Conservation (phyloP, 2,888 invertebrate genomes). For the Patella pellucida region DNA sequence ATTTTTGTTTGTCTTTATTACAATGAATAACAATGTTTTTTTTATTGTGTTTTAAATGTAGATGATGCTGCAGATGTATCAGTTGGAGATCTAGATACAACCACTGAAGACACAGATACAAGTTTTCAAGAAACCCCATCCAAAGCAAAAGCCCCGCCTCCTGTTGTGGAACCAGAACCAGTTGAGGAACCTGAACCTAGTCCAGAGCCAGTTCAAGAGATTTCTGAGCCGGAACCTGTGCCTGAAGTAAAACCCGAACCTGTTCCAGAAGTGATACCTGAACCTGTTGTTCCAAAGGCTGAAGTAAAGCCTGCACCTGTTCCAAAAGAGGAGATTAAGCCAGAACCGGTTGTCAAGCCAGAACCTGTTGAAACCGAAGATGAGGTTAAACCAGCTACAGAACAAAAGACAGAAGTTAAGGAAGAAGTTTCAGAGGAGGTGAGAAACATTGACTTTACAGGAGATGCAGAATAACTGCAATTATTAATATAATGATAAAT, state of each 20-base stretch:
- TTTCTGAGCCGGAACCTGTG: conserved; percentile 29
- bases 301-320: conserved; percentile 30
- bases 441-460: too few relatives aligned
- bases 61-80: conserved; percentile 3
- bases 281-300: conserved; percentile 22
- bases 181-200: conserved; percentile 25
- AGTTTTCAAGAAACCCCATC: not conserved
- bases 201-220: conserved; percentile 21
- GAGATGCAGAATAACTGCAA: too few relatives aligned
- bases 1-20: too few relatives aligned
- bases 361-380: conserved; percentile 23
- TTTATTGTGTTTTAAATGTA: not conserved
- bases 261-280: conserved; percentile 25
- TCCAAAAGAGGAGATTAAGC: conserved; percentile 11
- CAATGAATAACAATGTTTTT: too few relatives aligned
- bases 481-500: too few relatives aligned
- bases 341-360: conserved; percentile 27
- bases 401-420: conserved; percentile 19
- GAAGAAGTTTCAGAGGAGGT: too few relatives aligned
- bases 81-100: conserved; percentile 15
- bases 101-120: conserved; percentile 18
- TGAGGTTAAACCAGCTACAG: conserved; percentile 18
- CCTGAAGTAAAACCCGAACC: conserved; percentile 9
- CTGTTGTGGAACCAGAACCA: conserved; percentile 21
- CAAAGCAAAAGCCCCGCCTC: conserved; percentile 3